These are phyloP conservation scores for Silurus meridionalis DNA, from an alignment of 2,113 vertebrate genomes.

Conservation along the genomic window DNA sequence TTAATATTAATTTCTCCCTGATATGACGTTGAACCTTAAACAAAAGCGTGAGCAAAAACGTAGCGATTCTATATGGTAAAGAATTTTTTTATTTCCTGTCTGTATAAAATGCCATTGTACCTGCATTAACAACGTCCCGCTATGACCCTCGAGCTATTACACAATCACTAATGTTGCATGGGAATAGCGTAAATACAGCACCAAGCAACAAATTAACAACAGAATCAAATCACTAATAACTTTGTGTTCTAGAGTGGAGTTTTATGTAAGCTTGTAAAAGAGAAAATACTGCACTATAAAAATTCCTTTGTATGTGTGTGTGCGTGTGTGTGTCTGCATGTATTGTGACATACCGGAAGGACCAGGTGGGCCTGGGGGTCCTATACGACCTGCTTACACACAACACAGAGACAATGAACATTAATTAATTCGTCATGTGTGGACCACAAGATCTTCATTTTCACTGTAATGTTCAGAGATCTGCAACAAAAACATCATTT, in stretches of 20 bases:
- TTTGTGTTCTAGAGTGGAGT: not conserved
- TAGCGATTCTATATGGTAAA: not conserved
- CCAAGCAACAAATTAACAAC: not conserved
- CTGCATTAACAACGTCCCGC: not conserved
- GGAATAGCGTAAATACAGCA: not conserved
- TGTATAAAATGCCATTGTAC: not conserved
- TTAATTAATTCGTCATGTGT: not conserved
- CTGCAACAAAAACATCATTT: not conserved
- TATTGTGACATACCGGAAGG: conserved; percentile 38
- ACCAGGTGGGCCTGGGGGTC: conserved; percentile 39
- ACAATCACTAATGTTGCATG: not conserved
- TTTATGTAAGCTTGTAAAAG: not conserved
- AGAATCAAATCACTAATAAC: not conserved
- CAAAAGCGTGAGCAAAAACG: not conserved
- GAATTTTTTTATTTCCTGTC: not conserved
- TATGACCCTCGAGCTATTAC: not conserved
- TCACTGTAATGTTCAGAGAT: not conserved
- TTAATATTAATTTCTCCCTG: not conserved
- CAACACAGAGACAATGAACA: not conserved
- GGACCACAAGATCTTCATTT: not conserved
- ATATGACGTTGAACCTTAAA: not conserved
- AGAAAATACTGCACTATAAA: not conserved
- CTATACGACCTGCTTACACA: conserved; percentile 17
- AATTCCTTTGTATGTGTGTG: no score
- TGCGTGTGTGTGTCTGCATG: not conserved